A percentile compares a stretch with the other conserved stretches of the same genome.
These are phyloP conservation scores for Atrichornis clamosus DNA, from an alignment of 2,113 vertebrate species.

Conservation along the genomic window DNA sequence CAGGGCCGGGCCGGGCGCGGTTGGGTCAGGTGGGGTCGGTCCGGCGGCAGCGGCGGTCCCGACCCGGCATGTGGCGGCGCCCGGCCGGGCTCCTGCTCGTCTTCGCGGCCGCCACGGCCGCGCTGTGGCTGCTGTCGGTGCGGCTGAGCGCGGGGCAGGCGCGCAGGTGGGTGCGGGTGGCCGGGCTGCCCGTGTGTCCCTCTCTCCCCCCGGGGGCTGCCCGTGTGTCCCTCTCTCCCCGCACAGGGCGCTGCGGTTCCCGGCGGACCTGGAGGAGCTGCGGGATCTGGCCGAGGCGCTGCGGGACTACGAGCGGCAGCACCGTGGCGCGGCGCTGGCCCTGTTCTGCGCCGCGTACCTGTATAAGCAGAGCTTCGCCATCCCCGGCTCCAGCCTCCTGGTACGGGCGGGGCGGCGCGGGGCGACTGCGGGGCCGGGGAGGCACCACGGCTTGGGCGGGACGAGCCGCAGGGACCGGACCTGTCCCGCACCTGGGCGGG, in stretches of 20 bases:
- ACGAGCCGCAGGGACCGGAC: not conserved
- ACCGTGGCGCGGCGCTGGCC: constrained; percentile 86
- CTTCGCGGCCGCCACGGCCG: constrained; percentile 30
- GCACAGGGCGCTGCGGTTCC: constrained; percentile 86
- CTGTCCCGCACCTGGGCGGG: not conserved
- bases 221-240: not conserved
- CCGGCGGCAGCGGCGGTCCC: not conserved
- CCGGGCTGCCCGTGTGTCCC: too few species aligned
- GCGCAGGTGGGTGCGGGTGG: constrained; percentile 3
- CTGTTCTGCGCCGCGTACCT: constrained; percentile 94
- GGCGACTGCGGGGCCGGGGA: not conserved
- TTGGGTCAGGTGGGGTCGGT: not conserved
- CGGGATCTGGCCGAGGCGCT: constrained; percentile 85
- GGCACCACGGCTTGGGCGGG: not conserved
- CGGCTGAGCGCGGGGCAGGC: not conserved
- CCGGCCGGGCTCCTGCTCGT: not conserved
- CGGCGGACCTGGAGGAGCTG: constrained; percentile 89
- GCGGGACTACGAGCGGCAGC: constrained; percentile 85
- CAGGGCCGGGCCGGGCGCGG: not conserved
- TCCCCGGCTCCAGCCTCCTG: constrained; percentile 94
- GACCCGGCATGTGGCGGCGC: constrained; percentile 14
- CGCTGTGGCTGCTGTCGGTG: constrained; percentile 56
- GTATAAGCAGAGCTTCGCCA: constrained; percentile 97
- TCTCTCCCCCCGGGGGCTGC: not conserved
- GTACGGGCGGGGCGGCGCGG: constrained; percentile 62